phyloP scores from a whole-genome alignment of 2,888 invertebrate species.

The Machimus rusticus region DNA sequence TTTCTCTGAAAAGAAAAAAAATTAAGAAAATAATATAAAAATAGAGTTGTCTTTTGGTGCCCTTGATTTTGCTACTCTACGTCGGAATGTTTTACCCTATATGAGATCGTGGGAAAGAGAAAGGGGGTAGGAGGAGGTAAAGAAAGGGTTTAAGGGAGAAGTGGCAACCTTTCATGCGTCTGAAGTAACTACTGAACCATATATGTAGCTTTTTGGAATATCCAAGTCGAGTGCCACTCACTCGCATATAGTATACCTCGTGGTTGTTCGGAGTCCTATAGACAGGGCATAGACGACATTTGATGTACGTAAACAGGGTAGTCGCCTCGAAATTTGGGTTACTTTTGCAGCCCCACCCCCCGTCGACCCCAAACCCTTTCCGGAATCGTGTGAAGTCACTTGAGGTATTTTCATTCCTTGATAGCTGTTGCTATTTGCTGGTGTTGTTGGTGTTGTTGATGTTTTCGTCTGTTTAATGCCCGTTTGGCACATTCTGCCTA shows the following conservation, averaged over 20 bases:
- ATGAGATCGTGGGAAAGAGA: no score
- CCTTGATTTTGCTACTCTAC: neutral
- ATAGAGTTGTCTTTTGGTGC: neutral
- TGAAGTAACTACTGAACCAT: slow-evolving; percentile 28
- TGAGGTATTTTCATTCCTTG: slow-evolving; percentile 37
- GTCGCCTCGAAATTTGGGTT: slow-evolving; percentile 29
- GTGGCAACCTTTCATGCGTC: neutral
- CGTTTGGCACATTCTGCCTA: neutral
- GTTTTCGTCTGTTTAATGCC: neutral
- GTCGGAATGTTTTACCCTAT: neutral
- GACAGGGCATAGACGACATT: slow-evolving; percentile 27
- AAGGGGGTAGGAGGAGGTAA: no score
- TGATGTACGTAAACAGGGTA: slow-evolving; percentile 17
- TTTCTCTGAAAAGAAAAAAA: neutral
- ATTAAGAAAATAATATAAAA: no score
- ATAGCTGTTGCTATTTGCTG: neutral
- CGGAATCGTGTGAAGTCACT: slow-evolving; percentile 28
- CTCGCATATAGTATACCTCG: neutral
- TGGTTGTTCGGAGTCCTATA: neutral
- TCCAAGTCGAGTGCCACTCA: neutral
- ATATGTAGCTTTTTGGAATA: slow-evolving; percentile 25
- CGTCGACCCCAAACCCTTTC: neutral
- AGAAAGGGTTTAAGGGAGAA: neutral
- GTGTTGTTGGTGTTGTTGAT: slow-evolving; percentile 2
- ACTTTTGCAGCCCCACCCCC: neutral